A percentile compares a stretch with the other conserved stretches of the same genome.
Conservation (phyloP, 2,113 vertebrate genomes). For the Caloenas nicobarica region DNA sequence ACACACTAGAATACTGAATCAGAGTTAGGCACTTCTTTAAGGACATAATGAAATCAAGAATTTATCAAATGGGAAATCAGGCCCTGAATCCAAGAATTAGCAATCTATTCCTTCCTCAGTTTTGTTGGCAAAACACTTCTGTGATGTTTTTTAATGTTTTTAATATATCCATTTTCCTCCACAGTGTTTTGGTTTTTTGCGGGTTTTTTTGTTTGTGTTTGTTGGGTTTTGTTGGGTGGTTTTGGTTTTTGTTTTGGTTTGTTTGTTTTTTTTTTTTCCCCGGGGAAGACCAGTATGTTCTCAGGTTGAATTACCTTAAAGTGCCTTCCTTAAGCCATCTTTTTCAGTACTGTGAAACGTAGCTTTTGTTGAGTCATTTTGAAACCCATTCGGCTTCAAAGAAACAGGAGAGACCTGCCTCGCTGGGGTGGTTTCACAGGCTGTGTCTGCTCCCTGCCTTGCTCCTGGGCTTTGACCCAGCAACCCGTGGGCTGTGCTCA, state of each 20-base stretch:
- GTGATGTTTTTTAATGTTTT: background rate
- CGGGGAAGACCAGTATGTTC: background rate
- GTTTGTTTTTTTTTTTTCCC: background rate
- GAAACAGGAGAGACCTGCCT: background rate
- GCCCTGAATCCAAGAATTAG: background rate
- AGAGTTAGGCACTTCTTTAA: background rate
- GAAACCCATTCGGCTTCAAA: background rate
- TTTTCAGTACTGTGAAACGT: background rate
- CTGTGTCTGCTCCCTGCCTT: background rate
- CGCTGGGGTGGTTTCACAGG: background rate
- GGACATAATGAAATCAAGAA: background rate
- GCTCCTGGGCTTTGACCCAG: background rate
- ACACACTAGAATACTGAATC: conserved; percentile 29
- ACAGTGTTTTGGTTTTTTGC: background rate
- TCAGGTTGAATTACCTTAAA: background rate
- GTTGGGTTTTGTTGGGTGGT: too few species aligned
- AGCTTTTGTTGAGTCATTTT: background rate
- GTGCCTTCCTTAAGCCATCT: background rate
- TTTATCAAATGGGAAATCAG: background rate
- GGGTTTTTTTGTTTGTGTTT: too few species aligned
- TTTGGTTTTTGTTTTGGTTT: too few species aligned
- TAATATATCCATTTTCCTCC: background rate
- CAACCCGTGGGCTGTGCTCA: background rate
- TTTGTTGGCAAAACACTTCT: background rate
- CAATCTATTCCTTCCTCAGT: background rate